Conservation (phyloP, 1,140 invertebrate genomes). For the Drosophila repletoides region DNA sequence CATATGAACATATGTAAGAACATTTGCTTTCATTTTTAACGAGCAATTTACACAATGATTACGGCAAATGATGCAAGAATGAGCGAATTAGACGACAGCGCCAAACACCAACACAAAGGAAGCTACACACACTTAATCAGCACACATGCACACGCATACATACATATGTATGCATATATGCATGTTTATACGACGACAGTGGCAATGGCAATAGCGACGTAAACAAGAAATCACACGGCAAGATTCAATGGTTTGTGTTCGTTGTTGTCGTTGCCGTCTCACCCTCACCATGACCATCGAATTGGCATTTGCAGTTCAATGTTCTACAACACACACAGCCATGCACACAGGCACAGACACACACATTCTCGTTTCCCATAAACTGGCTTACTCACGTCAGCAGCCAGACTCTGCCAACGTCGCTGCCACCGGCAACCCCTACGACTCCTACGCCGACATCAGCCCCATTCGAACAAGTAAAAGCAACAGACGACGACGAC, state of each 20-base stretch:
- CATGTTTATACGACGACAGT: slow-evolving; percentile 1
- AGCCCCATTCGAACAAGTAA: slow-evolving; percentile 30
- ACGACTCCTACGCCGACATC: slow-evolving; percentile 49
- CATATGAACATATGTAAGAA: neutral
- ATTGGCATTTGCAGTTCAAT: slow-evolving; percentile 80
- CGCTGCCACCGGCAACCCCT: slow-evolving; percentile 75
- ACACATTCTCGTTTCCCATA: slow-evolving; percentile 34
- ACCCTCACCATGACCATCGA: slow-evolving; percentile 74
- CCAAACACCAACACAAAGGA: slow-evolving; percentile 27
- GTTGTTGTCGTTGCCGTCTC: slow-evolving; percentile 45
- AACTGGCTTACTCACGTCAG: slow-evolving; percentile 60
- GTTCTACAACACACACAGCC: slow-evolving; percentile 53
- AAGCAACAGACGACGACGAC: slow-evolving; percentile 26
- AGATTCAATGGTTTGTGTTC: slow-evolving; percentile 26
- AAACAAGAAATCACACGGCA: slow-evolving; percentile 71
- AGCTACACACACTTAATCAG: neutral
- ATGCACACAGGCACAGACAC: slow-evolving; percentile 9
- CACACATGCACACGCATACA: neutral
- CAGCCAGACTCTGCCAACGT: slow-evolving; percentile 65
- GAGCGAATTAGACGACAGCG: slow-evolving; percentile 51
- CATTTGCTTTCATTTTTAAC: slow-evolving; percentile 70
- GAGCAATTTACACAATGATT: slow-evolving; percentile 69
- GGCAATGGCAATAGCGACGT: slow-evolving; percentile 47
- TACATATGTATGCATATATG: neutral
- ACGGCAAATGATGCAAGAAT: slow-evolving; percentile 76